phyloP scores from a whole-genome alignment of 2,113 vertebrate species.

The Pionites leucogaster region DNA sequence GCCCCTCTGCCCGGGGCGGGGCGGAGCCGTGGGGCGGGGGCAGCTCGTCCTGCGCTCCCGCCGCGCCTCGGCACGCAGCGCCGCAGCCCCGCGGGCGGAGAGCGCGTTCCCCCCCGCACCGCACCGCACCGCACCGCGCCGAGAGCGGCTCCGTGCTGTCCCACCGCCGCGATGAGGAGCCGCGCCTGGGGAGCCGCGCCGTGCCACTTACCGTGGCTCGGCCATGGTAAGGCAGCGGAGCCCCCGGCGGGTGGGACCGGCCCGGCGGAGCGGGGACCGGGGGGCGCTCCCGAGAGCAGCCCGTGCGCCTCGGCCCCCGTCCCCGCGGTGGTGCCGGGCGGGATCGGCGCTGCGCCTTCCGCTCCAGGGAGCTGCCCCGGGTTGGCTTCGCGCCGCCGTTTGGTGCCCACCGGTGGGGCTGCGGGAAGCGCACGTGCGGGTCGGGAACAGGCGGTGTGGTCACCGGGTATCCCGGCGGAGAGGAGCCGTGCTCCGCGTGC shows the following conservation, averaged over 20 bases:
- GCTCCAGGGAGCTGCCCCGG: not conserved
- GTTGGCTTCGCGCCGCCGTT: not conserved
- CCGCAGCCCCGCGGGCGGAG: not conserved
- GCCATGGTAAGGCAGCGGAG: slow-evolving; percentile 40
- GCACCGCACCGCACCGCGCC: not conserved
- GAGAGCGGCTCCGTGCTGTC: not conserved
- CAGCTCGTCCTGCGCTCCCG: not conserved
- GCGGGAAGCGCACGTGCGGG: not conserved
- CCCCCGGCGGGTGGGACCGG: not conserved
- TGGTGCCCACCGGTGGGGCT: not conserved
- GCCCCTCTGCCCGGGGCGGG: not conserved
- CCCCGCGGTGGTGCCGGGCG: not conserved
- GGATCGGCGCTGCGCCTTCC: not conserved
- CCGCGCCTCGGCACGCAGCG: not conserved
- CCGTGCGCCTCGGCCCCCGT: not conserved
- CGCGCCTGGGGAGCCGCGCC: not conserved
- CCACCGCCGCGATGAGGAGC: not conserved
- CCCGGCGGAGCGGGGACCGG: not conserved
- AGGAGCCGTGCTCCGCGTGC: too few relatives aligned
- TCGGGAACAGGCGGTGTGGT: not conserved
- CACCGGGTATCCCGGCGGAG: not conserved
- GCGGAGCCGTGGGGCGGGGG: not conserved
- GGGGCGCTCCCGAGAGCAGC: not conserved
- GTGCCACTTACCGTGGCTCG: not conserved
- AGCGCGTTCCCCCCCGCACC: not conserved